Conservation (phyloP, 2,113 vertebrate genomes). For the Sporophila hypoxantha region DNA sequence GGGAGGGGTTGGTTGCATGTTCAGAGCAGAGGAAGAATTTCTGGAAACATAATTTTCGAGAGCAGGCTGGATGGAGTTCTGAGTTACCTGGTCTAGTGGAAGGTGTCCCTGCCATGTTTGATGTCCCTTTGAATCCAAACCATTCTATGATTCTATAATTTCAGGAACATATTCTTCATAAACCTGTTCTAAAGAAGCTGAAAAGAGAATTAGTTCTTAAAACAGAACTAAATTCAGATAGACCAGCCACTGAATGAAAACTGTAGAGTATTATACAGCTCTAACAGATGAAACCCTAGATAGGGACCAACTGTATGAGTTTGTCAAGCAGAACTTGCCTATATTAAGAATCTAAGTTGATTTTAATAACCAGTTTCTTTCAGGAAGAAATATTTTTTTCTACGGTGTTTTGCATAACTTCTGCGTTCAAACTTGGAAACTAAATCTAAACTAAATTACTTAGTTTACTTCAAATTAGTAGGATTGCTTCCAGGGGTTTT, state of each 20-base stretch:
- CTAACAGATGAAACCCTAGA: background rate
- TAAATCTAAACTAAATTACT: background rate
- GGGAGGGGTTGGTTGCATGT: background rate
- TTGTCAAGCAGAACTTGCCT: background rate
- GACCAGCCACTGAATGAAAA: background rate
- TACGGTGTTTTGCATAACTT: background rate
- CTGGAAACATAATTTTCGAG: background rate
- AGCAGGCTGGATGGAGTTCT: background rate
- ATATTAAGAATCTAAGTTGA: background rate
- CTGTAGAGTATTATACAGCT: background rate
- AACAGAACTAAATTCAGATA: background rate
- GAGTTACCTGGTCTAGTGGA: background rate
- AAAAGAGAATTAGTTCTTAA: background rate
- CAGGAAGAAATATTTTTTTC: background rate
- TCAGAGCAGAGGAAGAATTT: background rate
- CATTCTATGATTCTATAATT: background rate
- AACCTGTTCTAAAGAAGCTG: background rate
- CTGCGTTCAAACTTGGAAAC: background rate
- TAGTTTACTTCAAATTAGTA: background rate
- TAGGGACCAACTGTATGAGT: background rate
- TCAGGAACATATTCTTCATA: background rate
- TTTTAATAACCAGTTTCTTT: background rate
- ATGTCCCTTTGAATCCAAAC: background rate
- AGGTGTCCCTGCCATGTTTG: background rate
- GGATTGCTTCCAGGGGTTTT: background rate